Conservation (phyloP, 2,113 vertebrate genomes). For the Ursus arctos region DNA sequence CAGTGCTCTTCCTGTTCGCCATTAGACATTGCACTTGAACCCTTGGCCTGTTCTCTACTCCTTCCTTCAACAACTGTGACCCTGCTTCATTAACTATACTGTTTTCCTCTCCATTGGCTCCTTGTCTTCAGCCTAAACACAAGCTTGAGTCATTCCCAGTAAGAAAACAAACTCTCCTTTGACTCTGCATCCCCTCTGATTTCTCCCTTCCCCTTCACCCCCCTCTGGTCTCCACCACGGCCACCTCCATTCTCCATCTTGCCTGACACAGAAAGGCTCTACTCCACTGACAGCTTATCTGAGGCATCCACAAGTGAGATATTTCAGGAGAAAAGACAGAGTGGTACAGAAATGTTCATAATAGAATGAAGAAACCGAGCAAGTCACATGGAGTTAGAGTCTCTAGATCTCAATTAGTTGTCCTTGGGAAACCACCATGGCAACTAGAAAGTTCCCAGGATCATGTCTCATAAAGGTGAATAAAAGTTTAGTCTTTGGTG, state of each 20-base stretch:
- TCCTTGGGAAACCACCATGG: background rate
- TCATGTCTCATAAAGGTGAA: background rate
- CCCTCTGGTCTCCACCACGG: background rate
- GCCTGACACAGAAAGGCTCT: background rate
- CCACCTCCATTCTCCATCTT: no score
- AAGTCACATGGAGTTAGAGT: background rate
- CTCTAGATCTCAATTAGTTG: conserved; percentile 23
- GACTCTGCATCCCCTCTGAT: background rate
- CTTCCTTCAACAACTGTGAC: background rate
- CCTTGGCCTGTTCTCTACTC: background rate
- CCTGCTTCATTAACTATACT: background rate
- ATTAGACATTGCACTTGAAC: background rate
- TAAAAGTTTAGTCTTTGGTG: background rate
- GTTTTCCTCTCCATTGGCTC: background rate
- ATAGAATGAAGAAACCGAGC: background rate
- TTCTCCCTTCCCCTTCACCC: background rate
- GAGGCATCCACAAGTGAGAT: background rate
- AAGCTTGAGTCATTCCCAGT: background rate
- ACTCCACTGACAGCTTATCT: background rate
- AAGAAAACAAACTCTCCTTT: background rate
- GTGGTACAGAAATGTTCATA: background rate
- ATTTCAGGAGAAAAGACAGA: background rate
- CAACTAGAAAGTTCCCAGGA: conserved; percentile 12
- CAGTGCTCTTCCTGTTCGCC: background rate
- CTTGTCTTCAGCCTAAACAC: background rate